Evolutionary conservation across 2,888 invertebrate species (phyloP).

Genomic region (Sphaerophoria taeniata): DNA sequence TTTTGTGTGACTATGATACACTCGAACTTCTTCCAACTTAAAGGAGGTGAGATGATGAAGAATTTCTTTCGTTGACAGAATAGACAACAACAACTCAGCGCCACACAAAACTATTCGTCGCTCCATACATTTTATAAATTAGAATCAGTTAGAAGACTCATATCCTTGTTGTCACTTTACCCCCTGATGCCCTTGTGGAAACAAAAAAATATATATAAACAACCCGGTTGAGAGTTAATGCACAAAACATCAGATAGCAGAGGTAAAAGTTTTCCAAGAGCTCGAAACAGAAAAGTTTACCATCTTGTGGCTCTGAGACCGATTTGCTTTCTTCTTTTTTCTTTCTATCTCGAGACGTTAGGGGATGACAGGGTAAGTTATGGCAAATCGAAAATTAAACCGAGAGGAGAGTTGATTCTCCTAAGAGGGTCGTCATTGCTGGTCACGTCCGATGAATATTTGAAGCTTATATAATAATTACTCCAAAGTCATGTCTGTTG

Average conservation of each 20-base stretch:
- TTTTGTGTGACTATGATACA: background rate
- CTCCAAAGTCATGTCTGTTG: too few species aligned
- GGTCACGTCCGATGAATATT: too few species aligned
- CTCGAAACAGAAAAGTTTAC: conserved; percentile 68
- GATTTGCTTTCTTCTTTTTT: conserved; percentile 10
- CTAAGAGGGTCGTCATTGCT: too few species aligned
- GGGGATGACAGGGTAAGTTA: background rate
- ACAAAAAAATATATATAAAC: background rate
- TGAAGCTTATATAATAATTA: too few species aligned
- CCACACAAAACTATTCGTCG: background rate
- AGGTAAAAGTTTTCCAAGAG: conserved; percentile 63
- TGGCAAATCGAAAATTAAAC: background rate
- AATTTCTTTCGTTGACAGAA: background rate
- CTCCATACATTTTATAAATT: conserved; percentile 55
- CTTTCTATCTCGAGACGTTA: background rate
- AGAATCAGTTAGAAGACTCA: conserved; percentile 54
- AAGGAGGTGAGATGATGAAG: background rate
- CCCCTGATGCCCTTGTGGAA: background rate
- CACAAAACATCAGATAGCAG: background rate
- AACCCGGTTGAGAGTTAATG: too few species aligned
- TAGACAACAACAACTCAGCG: background rate
- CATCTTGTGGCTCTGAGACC: conserved; percentile 53
- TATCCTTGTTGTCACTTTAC: conserved; percentile 28
- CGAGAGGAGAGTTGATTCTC: too few species aligned
- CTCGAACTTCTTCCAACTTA: background rate